Evolutionary conservation across 2,113 vertebrate species (phyloP), one percentile per base, ranked within the genome.

Genomic region (Okapia johnstoni): DNA sequence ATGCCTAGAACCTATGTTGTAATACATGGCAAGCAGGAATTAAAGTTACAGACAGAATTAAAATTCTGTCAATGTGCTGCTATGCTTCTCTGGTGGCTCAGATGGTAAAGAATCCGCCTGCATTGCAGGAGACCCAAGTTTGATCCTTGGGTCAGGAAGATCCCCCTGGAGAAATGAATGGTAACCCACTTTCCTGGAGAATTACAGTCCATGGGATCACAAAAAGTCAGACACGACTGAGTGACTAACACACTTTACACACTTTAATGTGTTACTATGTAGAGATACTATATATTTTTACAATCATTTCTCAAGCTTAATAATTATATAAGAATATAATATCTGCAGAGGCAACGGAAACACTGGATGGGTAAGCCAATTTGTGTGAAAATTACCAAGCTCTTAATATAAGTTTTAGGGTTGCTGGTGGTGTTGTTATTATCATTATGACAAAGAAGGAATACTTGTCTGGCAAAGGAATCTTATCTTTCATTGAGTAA

Each of bases 231-330:
- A 73, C 19, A 25, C 0, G 5, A 40, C 66, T 40, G 66, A 73
- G 19, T 40, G 66, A 40, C n/a, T n/a, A 40, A 40, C n/a, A 73
- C n/a, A 40, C 10, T 70, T 70, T 70, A 70, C 66, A 70, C n/a
- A 70, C 19, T 73, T 40, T 73, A 36, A 48, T 52, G 8, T 40
- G 3, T 88, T 63, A 40, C 11, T 43, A 46, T n/a, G 21, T 25
- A 85, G 88, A 94, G 6, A 57, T 6, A n/a, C 46, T 14, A 85
- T 66, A 73, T 63, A 76, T 25, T 73, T 85, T 93, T 84, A 17
- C n/a, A 92, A 40, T 4, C 9, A 77, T 73, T 89, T 30, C 15
- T 16, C 3, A 76, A 48, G 2, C 15, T 60, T 48, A 76, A 43
- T 60, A 70, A 92, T 33, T 25, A 36, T 3, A 92, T 5, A 77